Percentiles rank a stretch among this genome's conserved stretches.
These are phyloP conservation scores for Pherbina coryleti DNA, from an alignment of 2,888 invertebrate species.

Conservation along the genomic window DNA sequence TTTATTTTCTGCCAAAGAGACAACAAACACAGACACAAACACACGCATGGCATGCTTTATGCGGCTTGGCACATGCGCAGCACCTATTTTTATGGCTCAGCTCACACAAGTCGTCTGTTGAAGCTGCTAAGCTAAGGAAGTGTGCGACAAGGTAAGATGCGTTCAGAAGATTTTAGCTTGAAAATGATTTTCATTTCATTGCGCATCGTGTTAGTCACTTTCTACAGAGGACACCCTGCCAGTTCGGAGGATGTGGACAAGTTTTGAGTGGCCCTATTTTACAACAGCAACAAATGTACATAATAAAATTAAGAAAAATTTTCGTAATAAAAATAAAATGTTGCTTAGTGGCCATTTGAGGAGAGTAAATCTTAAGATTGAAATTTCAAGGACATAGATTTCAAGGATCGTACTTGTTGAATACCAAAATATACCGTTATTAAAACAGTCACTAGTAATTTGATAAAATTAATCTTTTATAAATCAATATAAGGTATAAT, in stretches of 20 bases:
- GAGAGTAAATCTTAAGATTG: no score
- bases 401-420: no score
- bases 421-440: no score
- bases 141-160: background rate
- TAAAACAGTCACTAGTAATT: no score
- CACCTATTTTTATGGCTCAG: background rate
- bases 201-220: slow-evolving; percentile 7
- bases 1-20: background rate
- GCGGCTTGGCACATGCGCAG: background rate
- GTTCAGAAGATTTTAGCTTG: background rate
- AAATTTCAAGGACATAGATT: no score
- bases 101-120: slow-evolving; percentile 1
- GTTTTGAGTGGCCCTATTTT: background rate
- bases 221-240: slow-evolving; percentile 4
- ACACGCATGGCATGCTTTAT: slow-evolving; percentile 1
- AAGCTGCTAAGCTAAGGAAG: background rate
- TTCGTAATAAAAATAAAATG: no score
- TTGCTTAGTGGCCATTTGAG: no score
- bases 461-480: no score
- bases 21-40: no score
- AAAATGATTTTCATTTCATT: slow-evolving; percentile 25
- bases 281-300: background rate
- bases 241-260: background rate
- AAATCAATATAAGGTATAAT: no score
- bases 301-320: no score